A percentile compares a stretch with the other conserved stretches of the same genome.
phyloP scores from a whole-genome alignment of 2,113 vertebrate genomes.

The Phyllostomus hastatus region DNA sequence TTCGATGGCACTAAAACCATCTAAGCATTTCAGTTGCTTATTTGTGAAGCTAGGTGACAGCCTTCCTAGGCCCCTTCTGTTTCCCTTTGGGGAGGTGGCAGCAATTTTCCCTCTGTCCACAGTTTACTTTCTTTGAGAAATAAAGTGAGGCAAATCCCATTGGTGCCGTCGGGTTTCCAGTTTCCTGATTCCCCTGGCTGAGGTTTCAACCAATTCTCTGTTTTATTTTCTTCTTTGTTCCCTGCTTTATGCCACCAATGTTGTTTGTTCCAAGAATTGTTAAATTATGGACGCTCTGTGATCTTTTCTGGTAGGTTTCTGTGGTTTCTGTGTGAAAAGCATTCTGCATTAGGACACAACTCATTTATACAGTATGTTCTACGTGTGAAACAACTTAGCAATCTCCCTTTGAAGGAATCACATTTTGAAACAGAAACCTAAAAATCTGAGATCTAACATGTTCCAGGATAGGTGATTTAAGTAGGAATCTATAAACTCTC shows the following conservation, averaged over 20 bases:
- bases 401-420: background rate
- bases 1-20: background rate
- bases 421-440: background rate
- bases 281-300: background rate
- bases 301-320: background rate
- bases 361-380: background rate
- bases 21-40: background rate
- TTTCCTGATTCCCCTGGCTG: background rate
- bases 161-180: background rate
- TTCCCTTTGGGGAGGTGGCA: background rate
- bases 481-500: background rate
- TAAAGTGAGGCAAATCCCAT: background rate
- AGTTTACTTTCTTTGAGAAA: conserved; percentile 34
- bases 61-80: background rate
- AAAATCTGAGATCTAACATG: background rate
- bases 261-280: background rate
- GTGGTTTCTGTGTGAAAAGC: background rate
- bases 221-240: background rate
- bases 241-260: background rate
- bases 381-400: background rate
- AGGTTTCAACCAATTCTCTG: background rate
- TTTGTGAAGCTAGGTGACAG: background rate
- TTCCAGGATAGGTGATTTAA: background rate
- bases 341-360: background rate
- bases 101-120: background rate